Base-by-base conservation (phyloP, 2,113 vertebrate species). In the Vulpes ferrilata region DNA sequence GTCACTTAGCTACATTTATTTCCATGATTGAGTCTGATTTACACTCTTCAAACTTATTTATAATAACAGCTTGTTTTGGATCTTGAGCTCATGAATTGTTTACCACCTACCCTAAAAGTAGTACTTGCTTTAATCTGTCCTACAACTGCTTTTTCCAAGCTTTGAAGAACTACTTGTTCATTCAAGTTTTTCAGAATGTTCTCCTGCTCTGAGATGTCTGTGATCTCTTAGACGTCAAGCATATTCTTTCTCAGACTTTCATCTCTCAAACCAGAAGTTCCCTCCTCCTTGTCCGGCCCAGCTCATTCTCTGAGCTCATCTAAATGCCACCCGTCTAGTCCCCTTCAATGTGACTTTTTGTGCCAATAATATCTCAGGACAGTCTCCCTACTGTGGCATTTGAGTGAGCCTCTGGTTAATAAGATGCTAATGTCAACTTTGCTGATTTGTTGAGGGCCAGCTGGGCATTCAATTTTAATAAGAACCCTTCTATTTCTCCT, bases 291-390 rank as follows among this genome's bases (percentile, higher is more conserved):
- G 13, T 65, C 90, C 88, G 43, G 80, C 57, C 2, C 5, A 1
- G 11, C 55, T 19, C 62, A 57, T 87, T 78, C 71, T 95, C 73
- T 32, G 53, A 32, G 82, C 22, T 79, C 79, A 51, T 95, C 48
- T 35, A 80, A 93, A 96, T 69, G 80, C 38, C 43, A 69, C 74
- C 4, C 11, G 13, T 95, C 83, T 19, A 38, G 69, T 51, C 81
- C 51, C 84, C 65, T 65, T 94, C 90, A 96, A 17, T 94, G 81
- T 88, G 71, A 83, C 69, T 76, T 74, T 97, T 92, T 94, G 93
- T 97, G 94, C 67, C 84, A n/a, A 53, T 80, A 87, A 74, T 67
- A 88, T 90, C 81, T 92, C 83, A 19, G 43, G 62, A 78, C 91
- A 81, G 80, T 73, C 69, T 81, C 55, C 60, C 83, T 53, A 13